phyloP scores from a whole-genome alignment of 2,888 invertebrate species.

The Leucophenga montana region DNA sequence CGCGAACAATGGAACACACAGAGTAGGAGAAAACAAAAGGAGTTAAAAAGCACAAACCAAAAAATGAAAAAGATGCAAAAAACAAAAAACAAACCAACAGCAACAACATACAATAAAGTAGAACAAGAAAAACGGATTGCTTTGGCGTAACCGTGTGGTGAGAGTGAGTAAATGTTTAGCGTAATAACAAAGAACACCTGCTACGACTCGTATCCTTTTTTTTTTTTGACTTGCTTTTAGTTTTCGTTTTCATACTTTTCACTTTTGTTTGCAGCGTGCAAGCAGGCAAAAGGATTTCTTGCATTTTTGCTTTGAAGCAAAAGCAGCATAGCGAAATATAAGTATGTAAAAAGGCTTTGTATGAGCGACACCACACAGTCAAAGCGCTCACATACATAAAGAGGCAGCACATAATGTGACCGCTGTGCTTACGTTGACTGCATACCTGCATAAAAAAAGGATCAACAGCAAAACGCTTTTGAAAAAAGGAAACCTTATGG shows the following conservation, averaged over 20 bases:
- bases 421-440: constrained; percentile 9
- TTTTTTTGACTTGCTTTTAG: constrained; percentile 39
- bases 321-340: constrained; percentile 1
- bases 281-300: constrained; percentile 47
- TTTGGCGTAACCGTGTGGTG: neutral
- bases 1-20: constrained; percentile 25
- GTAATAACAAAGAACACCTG: constrained; percentile 65
- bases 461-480: neutral
- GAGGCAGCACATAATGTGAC: constrained; percentile 20
- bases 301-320: constrained; percentile 60
- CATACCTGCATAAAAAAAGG: neutral
- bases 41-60: constrained; percentile 21
- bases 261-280: constrained; percentile 42
- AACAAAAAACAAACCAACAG: constrained; percentile 30
- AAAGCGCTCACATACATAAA: constrained; percentile 3
- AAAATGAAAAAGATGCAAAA: constrained; percentile 39
- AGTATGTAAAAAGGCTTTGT: neutral
- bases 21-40: constrained; percentile 34
- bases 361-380: constrained; percentile 15
- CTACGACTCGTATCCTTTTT: constrained; percentile 49
- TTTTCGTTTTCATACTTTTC: constrained; percentile 7
- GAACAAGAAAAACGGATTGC: constrained; percentile 65
- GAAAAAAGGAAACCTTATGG: neutral
- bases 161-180: constrained; percentile 43
- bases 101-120: constrained; percentile 46